A percentile compares a stretch with the other conserved stretches of the same genome.
Evolutionary conservation across 2,113 vertebrate genomes (phyloP).

Genomic region (Xenopus laevis): DNA sequence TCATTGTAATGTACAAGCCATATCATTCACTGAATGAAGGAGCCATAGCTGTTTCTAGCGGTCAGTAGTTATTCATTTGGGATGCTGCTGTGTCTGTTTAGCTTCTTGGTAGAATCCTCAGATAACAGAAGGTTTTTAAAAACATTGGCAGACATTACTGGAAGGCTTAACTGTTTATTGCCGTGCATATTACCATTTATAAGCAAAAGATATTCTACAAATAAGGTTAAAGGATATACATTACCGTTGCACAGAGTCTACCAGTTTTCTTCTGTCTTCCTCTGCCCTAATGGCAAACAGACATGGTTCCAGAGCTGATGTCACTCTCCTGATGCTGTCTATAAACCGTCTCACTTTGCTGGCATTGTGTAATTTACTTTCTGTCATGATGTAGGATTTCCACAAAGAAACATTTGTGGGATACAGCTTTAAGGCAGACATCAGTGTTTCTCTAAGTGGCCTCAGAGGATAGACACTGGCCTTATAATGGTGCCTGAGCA

Average conservation of each 20-base stretch:
- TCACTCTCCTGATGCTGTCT: slow-evolving; percentile 65
- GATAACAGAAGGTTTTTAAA: too few relatives aligned
- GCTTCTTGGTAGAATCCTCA: too few relatives aligned
- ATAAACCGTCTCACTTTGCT: slow-evolving; percentile 84
- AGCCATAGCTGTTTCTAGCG: too few relatives aligned
- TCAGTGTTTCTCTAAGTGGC: slow-evolving; percentile 73
- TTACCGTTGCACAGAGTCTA: slow-evolving; percentile 82
- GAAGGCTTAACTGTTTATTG: too few relatives aligned
- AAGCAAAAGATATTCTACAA: too few relatives aligned
- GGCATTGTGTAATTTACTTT: slow-evolving; percentile 78
- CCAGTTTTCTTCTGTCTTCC: slow-evolving; percentile 79
- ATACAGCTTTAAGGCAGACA: slow-evolving; percentile 67
- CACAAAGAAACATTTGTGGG: slow-evolving; percentile 76
- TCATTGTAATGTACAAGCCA: too few relatives aligned
- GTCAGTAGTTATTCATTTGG: too few relatives aligned
- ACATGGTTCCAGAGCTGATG: slow-evolving; percentile 71
- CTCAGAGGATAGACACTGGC: slow-evolving; percentile 71
- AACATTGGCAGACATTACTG: too few relatives aligned
- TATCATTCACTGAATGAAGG: too few relatives aligned
- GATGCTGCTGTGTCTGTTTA: too few relatives aligned
- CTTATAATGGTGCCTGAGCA: slow-evolving; percentile 76
- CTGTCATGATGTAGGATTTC: slow-evolving; percentile 77
- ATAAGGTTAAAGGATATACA: too few relatives aligned
- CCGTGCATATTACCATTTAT: too few relatives aligned
- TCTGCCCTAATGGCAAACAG: slow-evolving; percentile 87